Evolutionary conservation across 2,113 vertebrate genomes (phyloP).

Genomic region (Burhinus bistriatus): DNA sequence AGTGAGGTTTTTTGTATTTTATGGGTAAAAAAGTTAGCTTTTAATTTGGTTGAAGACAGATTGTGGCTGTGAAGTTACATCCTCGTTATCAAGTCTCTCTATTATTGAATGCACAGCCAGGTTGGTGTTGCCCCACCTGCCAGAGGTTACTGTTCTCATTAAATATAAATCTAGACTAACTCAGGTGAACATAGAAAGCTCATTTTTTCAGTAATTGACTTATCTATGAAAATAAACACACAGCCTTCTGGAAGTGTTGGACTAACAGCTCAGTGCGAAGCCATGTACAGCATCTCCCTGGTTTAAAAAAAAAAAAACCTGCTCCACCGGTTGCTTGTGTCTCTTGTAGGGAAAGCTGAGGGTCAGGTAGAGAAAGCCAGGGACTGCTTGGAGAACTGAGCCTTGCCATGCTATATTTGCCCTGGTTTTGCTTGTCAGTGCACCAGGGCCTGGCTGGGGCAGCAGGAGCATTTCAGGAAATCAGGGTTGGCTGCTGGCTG

Average conservation of each 20-base stretch:
- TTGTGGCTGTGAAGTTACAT: not conserved
- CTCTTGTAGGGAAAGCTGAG: not conserved
- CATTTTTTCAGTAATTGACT: not conserved
- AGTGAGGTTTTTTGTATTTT: not conserved
- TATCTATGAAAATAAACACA: not conserved
- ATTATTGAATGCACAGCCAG: not conserved
- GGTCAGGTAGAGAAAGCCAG: not conserved
- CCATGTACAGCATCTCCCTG: rapidly evolving
- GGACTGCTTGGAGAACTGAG: rapidly evolving
- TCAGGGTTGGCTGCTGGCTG: not conserved
- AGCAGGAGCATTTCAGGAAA: not conserved
- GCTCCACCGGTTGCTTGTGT: rapidly evolving
- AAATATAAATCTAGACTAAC: not conserved
- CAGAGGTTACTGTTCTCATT: not conserved
- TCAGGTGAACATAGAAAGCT: not conserved
- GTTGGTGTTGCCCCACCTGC: not conserved
- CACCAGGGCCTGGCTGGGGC: rapidly evolving
- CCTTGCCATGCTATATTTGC: not conserved
- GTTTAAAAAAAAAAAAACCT: not conserved
- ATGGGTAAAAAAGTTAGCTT: not conserved
- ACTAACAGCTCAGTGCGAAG: not conserved
- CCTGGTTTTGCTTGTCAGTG: not conserved
- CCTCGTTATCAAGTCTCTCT: not conserved
- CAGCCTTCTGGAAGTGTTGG: not conserved
- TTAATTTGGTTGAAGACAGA: not conserved